These are phyloP conservation scores for Indicator indicator DNA, from an alignment of 2,113 vertebrate species.

Conservation along the genomic window DNA sequence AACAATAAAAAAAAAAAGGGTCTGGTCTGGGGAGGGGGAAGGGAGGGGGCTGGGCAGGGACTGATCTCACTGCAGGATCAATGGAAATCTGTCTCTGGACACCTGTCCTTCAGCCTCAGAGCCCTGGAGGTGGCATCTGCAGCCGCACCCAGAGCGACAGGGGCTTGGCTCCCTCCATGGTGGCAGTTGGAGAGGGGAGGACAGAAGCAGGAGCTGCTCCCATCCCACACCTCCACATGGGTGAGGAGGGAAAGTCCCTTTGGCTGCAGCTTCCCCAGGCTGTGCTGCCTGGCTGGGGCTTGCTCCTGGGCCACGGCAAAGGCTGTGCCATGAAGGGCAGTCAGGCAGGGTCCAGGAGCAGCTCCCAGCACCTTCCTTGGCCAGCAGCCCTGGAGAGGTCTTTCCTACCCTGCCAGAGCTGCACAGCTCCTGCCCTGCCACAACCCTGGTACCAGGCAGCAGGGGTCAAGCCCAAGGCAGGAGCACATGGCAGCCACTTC, in stretches of 20 bases:
- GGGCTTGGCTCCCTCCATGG: neutral
- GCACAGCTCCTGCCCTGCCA: neutral
- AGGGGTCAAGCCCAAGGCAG: neutral
- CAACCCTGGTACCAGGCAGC: neutral
- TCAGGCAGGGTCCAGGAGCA: neutral
- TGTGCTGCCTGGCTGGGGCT: neutral
- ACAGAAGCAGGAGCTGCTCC: neutral
- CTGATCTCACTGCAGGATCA: neutral
- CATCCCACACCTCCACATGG: fast-evolving
- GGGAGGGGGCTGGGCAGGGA: too few relatives aligned
- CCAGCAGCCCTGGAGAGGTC: fast-evolving
- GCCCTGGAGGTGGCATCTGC: fast-evolving
- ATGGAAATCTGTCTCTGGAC: fast-evolving
- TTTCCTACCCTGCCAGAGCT: neutral
- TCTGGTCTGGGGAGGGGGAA: neutral
- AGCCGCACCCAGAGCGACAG: neutral
- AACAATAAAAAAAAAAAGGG: neutral
- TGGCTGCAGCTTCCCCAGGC: neutral
- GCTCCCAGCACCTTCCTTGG: too few relatives aligned
- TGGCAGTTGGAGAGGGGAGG: too few relatives aligned
- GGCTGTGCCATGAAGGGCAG: too few relatives aligned
- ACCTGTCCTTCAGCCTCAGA: fast-evolving
- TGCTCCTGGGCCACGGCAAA: fast-evolving
- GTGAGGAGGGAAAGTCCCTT: fast-evolving
- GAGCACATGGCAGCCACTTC: fast-evolving